Conservation (phyloP, 2,888 invertebrate genomes). For the Acanthacorydalis orientalis region DNA sequence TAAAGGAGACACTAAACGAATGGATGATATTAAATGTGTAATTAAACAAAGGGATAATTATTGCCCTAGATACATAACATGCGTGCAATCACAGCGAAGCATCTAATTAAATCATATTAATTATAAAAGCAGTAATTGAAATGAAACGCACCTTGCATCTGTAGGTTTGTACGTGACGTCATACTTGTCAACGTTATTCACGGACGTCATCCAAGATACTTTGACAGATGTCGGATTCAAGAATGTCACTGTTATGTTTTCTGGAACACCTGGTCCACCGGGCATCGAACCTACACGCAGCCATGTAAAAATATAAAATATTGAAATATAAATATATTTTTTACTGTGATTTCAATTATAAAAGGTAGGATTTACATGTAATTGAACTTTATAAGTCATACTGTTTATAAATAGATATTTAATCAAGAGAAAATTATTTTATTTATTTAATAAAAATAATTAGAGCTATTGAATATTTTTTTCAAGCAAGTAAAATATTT, state of each 20-base stretch:
- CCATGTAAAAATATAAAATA: conserved; percentile 6
- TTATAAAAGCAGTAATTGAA: too few species aligned
- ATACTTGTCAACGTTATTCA: conserved; percentile 71
- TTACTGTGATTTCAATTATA: neutral
- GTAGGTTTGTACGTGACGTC: conserved; percentile 84
- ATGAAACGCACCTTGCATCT: conserved; percentile 63
- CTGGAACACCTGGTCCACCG: conserved; percentile 52
- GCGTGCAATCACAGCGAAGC: too few species aligned
- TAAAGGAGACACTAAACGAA: too few species aligned
- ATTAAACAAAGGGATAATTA: too few species aligned
- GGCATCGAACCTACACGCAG: conserved; percentile 52
- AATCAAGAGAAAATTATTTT: too few species aligned
- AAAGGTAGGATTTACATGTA: neutral
- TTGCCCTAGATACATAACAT: too few species aligned
- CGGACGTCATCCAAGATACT: conserved; percentile 73
- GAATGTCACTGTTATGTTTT: conserved; percentile 80
- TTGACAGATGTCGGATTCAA: conserved; percentile 71
- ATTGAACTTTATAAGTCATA: neutral
- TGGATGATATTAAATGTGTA: too few species aligned
- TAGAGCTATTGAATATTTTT: too few species aligned
- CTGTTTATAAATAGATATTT: too few species aligned
- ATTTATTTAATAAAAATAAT: too few species aligned
- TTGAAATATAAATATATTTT: neutral
- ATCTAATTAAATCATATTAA: too few species aligned
- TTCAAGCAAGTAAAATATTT: too few species aligned